phyloP scores from a whole-genome alignment of 2,797 vertebrate species.

The Notolepis coatsorum region DNA sequence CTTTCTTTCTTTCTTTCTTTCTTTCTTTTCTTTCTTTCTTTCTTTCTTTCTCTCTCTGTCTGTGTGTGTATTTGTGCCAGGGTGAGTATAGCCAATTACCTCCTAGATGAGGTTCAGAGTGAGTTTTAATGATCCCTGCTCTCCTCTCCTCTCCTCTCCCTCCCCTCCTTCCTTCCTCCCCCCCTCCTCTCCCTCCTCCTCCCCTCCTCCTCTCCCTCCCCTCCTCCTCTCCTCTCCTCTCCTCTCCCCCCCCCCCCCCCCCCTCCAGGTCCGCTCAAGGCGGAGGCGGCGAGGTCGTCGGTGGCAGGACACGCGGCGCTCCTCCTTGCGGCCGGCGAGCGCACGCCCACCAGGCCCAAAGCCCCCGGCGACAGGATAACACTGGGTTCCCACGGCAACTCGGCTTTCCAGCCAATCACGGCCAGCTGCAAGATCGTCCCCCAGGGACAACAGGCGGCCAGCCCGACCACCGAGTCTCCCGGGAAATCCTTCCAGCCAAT shows the following conservation, averaged over 20 bases:
- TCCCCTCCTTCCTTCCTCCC: not conserved
- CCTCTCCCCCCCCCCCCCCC: not conserved
- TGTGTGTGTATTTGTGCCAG: constrained; percentile 7
- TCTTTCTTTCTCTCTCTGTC: not conserved
- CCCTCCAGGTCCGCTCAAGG: constrained; percentile 81
- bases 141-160: not conserved
- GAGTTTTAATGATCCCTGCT: not conserved
- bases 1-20: too few species aligned
- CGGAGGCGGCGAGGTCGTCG: constrained; percentile 80
- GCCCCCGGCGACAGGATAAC: constrained; percentile 88
- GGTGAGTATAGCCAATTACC: constrained; percentile 2
- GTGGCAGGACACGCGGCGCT: constrained; percentile 78
- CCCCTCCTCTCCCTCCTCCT: not conserved
- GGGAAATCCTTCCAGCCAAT: constrained; percentile 98
- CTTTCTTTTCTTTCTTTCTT: too few species aligned
- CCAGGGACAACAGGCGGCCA: constrained; percentile 90
- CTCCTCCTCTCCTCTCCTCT: not conserved
- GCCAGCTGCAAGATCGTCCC: constrained; percentile 98
- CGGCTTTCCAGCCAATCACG: constrained; percentile 98
- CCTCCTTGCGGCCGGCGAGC: constrained; percentile 80
- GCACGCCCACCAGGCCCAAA: constrained; percentile 90
- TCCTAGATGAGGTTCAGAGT: constrained; percentile 4
- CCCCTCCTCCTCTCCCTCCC: not conserved
- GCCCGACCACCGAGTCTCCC: constrained; percentile 92
- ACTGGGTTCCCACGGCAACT: constrained; percentile 94